phyloP scores from a whole-genome alignment of 2,888 invertebrate genomes.

The Argynnis bischoffii region DNA sequence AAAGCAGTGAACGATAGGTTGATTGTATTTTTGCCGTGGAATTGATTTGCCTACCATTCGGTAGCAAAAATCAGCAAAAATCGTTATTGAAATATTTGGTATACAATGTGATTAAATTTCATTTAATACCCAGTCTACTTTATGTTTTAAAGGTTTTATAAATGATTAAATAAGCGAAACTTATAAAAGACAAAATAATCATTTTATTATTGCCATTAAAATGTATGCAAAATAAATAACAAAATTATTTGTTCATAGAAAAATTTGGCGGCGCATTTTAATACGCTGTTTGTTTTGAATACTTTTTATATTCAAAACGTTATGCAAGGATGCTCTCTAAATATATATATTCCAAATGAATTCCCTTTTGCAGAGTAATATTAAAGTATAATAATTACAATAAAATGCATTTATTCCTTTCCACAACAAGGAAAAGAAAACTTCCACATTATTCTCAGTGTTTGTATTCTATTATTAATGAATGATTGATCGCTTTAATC shows the following conservation, averaged over 20 bases:
- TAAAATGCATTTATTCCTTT: neutral
- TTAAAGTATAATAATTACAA: neutral
- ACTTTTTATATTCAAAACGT: neutral
- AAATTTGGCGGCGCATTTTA: neutral
- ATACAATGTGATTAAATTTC: neutral
- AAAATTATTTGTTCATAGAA: neutral
- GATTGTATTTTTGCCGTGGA: slow-evolving; percentile 9
- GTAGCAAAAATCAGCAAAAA: too few species aligned
- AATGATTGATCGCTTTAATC: slow-evolving; percentile 5
- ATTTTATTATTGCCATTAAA: neutral
- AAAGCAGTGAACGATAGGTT: slow-evolving; percentile 8
- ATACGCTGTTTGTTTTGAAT: too few species aligned
- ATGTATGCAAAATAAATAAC: neutral
- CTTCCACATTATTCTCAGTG: slow-evolving; percentile 7
- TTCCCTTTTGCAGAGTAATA: neutral
- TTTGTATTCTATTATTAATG: slow-evolving; percentile 13
- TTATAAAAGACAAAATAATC: too few species aligned
- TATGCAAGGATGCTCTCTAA: neutral
- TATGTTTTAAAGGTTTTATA: too few species aligned
- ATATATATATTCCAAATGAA: slow-evolving; percentile 1
- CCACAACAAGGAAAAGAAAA: slow-evolving; percentile 1
- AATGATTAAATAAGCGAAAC: too few species aligned
- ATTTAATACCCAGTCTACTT: too few species aligned
- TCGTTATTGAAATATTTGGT: neutral
- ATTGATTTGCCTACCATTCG: slow-evolving; percentile 10